These are phyloP conservation scores for Lophura nycthemera DNA, from an alignment of 2,113 vertebrate genomes.

Conservation along the genomic window DNA sequence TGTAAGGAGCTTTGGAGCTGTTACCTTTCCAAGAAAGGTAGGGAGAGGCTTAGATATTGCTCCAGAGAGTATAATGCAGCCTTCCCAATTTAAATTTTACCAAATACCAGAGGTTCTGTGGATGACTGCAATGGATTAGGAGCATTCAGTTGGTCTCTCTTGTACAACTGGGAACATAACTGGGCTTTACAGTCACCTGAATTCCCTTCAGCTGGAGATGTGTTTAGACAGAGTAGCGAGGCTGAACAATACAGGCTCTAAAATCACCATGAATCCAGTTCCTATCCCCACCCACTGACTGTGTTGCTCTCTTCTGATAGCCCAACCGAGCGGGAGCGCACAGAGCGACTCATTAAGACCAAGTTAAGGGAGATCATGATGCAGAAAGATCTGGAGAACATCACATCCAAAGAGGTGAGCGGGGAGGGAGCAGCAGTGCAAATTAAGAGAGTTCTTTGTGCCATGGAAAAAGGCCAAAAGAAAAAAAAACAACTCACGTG, in stretches of 20 bases:
- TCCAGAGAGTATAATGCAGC: conserved; percentile 56
- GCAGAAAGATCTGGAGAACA: conserved; percentile 98
- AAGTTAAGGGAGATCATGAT: conserved; percentile 98
- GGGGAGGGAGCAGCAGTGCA: neutral
- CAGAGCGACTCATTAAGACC: conserved; percentile 92
- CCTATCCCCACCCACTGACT: neutral
- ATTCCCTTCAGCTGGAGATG: conserved; percentile 2
- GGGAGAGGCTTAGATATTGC: conserved; percentile 39
- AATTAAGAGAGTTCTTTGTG: neutral
- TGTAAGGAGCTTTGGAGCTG: conserved; percentile 77
- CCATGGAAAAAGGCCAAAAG: neutral
- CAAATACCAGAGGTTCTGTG: conserved; percentile 62
- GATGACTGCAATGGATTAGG: conserved; percentile 49
- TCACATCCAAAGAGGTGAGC: conserved; percentile 96
- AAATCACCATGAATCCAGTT: neutral
- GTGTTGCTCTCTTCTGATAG: conserved; percentile 74
- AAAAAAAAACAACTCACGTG: neutral
- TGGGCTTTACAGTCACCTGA: conserved; percentile 40
- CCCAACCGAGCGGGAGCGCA: conserved; percentile 95
- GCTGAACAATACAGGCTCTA: neutral
- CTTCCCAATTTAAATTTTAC: conserved; percentile 61
- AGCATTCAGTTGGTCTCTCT: conserved; percentile 10
- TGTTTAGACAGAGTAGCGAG: neutral
- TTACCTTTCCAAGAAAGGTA: conserved; percentile 80
- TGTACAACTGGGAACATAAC: neutral